Evolutionary conservation across 2,797 vertebrate genomes (phyloP), one percentile per base, ranked within the genome.

Genomic region (Sorex maritimensis): DNA sequence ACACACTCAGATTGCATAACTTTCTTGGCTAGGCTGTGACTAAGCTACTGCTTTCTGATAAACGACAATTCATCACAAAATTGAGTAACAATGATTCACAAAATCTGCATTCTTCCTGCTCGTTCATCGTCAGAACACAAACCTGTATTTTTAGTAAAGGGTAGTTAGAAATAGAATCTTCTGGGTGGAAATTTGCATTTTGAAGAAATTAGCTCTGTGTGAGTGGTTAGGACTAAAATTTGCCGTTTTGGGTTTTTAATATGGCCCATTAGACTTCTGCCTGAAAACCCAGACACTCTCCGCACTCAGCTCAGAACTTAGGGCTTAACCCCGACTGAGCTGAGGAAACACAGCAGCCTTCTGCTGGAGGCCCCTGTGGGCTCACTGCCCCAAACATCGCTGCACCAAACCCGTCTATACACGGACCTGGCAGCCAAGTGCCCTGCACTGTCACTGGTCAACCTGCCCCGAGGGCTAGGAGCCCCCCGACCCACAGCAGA

Each of bases 61-160:
- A 89, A 82, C 58, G 52, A 92, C 23, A 77, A 93, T 85, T 94
- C 72, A 90, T 81, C 77, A 65, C 63, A 88, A 95, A 94, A 88
- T n/a, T 49, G 41, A 90, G 34, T 93, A 92, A 90, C 38, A 82
- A 38, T 93, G 69, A 83, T 81, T 94, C 80, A 88, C n/a, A 93
- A 81, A 93, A 93, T 81, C 49, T 90, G 44, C 87, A 91, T 91
- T 73, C 58, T 49, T 28, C 81, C 49, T 95, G 74, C 21, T 82
- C 68, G 68, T 80, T 77, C 61, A 86, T 71, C 73, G 38, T 58
- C 79, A 91, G 58, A 61, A 26, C 49, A 49, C 19, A 88, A 78
- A 90, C 75, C 63, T 63, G 14, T 38, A 90, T 67, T 72, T 86
- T 85, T 84, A 90, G 80, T 71, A 95, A 80, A 69, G 82, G 61